Evolutionary conservation across 2,797 vertebrate genomes (phyloP), one percentile per base, ranked within the genome.

Genomic region (Orientallactaga sibirica): DNA sequence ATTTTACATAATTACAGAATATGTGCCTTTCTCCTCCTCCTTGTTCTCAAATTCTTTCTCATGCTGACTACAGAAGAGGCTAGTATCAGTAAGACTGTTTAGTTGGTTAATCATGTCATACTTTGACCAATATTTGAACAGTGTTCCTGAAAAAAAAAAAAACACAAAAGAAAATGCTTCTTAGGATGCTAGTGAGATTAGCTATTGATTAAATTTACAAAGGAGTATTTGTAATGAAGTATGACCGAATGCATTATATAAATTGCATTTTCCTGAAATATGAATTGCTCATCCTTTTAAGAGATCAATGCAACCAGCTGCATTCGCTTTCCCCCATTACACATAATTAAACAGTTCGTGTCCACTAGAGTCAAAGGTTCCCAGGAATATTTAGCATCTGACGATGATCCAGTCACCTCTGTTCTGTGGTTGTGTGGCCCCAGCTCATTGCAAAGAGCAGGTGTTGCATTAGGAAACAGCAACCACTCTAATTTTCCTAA

Each of bases 401-500:
- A 95, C 82, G 92, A 11, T 2, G 22, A 73, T 61, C 68, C 25
- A 2, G 71, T 43, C 70, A 29, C 77, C 92, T 94, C 4, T n/a
- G 6, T 24, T 55, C 29, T 33, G 33, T 67, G 55, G 10, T 2
- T 43, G 4, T 27, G 70, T 71, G 20, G 19, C 25, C 70, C 55
- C 19, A 43, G n/a, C 77, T 92, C 67, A 27, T 37, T 70, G 78
- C 55, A 81, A 10, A 27, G 37, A 85, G 86, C 80, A 80, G 81
- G 67, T 77, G 19, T 94, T 90, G 48, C 62, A 15, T 92, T 74
- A 92, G 74, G 75, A 76, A 91, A 77, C 68, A 88, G 82, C 81
- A 27, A 80, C 77, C 62, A 15, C 64, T 94, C 74, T 93, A 62
- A 93, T 96, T 95, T 91, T 77, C 96, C 93, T 95, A 93, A 96